phyloP scores from a whole-genome alignment of 1,140 invertebrate genomes.

The Teleogryllus occipitalis region DNA sequence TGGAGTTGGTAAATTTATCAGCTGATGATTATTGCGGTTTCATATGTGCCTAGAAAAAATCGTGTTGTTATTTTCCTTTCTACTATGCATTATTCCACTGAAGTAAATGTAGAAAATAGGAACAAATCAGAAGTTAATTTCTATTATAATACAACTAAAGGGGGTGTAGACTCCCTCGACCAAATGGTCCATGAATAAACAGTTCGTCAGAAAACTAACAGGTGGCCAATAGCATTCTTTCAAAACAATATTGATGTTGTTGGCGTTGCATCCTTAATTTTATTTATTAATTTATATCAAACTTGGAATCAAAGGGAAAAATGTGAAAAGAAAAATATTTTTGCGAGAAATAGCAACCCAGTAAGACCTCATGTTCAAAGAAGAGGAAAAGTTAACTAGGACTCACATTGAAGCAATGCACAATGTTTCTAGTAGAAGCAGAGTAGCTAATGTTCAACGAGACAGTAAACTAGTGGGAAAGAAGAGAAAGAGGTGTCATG shows the following conservation, averaged over 20 bases:
- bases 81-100: not conserved
- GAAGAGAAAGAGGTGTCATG: not conserved
- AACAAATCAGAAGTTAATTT: not conserved
- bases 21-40: too few species aligned
- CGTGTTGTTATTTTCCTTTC: not conserved
- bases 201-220: too few species aligned
- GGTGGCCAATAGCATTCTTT: too few species aligned
- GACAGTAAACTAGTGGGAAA: not conserved
- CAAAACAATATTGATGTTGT: too few species aligned
- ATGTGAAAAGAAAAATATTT: not conserved
- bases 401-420: not conserved
- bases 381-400: not conserved
- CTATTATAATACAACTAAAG: not conserved
- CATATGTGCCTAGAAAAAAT: not conserved
- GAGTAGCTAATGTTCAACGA: not conserved
- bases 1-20: too few species aligned
- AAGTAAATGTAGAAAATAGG: not conserved
- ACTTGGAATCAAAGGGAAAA: not conserved
- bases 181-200: too few species aligned
- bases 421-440: not conserved
- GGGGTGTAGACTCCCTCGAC: too few species aligned
- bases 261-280: too few species aligned
- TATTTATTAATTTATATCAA: not conserved
- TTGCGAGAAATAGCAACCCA: not conserved
- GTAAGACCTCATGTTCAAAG: not conserved